Evolutionary conservation across 1,140 invertebrate species (phyloP).

Genomic region (Drosophila oshimai): DNA sequence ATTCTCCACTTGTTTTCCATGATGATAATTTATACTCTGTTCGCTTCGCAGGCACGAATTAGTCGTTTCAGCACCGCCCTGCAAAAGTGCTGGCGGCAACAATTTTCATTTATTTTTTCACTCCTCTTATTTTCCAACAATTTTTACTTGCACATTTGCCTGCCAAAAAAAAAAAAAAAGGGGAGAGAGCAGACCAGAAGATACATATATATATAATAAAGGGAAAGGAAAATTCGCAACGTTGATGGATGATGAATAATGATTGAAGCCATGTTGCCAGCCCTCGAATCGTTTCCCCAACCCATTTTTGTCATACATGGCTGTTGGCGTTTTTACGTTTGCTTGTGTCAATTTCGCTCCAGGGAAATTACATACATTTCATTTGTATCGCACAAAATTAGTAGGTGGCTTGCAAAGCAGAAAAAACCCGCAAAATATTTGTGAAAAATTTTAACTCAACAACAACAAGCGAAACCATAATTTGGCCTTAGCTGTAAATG

Average conservation of each 20-base stretch:
- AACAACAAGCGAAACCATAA: conserved; percentile 51
- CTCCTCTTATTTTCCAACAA: conserved; percentile 28
- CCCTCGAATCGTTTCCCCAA: conserved; percentile 9
- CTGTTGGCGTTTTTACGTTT: conserved; percentile 78
- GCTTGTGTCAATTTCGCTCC: conserved; percentile 78
- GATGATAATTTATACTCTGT: conserved; percentile 80
- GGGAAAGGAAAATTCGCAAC: conserved; percentile 63
- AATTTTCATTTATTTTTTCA: conserved; percentile 69
- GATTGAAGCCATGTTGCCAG: conserved; percentile 74
- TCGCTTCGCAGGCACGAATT: conserved; percentile 66
- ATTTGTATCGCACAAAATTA: conserved; percentile 73
- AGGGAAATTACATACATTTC: conserved; percentile 78
- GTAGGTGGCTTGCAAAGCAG: conserved; percentile 47
- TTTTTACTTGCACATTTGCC: conserved; percentile 72
- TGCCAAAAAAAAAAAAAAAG: conserved; percentile 49
- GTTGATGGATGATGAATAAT: conserved; percentile 81
- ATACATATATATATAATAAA: conserved; percentile 48
- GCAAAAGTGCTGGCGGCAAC: conserved; percentile 56
- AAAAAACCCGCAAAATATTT: conserved; percentile 6
- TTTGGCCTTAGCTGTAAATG: conserved; percentile 65
- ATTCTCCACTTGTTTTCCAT: conserved; percentile 80
- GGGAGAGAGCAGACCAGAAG: conserved; percentile 6
- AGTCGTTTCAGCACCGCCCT: conserved; percentile 31
- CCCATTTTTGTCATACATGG: conserved; percentile 74
- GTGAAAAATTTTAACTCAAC: conserved; percentile 28